Conservation (phyloP, 2,888 invertebrate genomes). For the Limnephilus rhombicus region DNA sequence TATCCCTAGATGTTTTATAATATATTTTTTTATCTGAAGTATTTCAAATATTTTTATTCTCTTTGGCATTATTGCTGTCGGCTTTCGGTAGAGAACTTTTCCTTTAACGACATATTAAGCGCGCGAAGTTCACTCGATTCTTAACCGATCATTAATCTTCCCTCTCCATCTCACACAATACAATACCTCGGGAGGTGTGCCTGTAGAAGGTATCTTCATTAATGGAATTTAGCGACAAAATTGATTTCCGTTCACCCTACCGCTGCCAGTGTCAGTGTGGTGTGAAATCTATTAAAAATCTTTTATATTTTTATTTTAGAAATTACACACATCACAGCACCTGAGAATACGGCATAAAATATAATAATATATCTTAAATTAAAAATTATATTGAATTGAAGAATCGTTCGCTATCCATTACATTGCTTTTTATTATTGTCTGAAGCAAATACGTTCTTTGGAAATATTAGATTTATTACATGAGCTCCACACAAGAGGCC, state of each 20-base stretch:
- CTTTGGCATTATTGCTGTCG: background rate
- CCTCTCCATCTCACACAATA: background rate
- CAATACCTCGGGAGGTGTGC: background rate
- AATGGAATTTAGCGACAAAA: background rate
- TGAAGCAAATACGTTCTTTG: no score
- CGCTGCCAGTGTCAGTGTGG: background rate
- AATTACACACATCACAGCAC: background rate
- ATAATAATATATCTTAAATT: no score
- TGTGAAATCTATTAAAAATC: background rate
- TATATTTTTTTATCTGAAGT: no score
- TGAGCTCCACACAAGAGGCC: no score
- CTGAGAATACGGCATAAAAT: background rate
- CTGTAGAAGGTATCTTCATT: slow-evolving; percentile 19
- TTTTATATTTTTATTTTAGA: background rate
- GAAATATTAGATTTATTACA: no score
- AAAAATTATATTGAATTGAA: no score
- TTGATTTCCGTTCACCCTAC: background rate
- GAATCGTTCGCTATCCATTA: no score
- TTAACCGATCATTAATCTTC: slow-evolving; percentile 61
- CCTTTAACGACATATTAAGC: background rate
- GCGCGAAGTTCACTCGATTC: slow-evolving; percentile 24
- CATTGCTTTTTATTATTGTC: no score
- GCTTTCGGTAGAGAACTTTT: background rate
- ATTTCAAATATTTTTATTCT: no score
- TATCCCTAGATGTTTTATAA: no score